Conservation (phyloP, 2,888 invertebrate genomes). For the Cephus pulcher region DNA sequence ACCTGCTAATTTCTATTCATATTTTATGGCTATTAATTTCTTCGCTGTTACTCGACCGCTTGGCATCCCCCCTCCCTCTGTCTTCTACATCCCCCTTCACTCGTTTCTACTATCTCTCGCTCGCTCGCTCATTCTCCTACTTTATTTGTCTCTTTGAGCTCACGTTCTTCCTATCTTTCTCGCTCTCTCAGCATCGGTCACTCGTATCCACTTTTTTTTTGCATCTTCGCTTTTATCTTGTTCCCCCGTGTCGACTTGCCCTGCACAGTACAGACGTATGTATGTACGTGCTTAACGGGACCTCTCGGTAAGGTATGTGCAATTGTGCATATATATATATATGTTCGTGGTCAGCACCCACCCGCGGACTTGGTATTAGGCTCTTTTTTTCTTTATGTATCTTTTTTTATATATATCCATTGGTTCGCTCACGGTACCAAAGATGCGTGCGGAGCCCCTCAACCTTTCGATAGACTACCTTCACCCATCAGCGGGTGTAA, state of each 20-base stretch:
- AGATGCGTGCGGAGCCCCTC: constrained; percentile 36
- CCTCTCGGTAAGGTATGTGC: neutral
- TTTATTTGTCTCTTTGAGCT: neutral
- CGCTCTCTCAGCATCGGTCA: constrained; percentile 15
- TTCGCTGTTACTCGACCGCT: constrained; percentile 58
- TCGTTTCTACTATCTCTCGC: constrained; percentile 21
- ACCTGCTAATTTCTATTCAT: constrained; percentile 68
- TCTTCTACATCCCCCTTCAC: constrained; percentile 22
- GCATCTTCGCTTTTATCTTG: neutral
- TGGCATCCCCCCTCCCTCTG: constrained; percentile 21
- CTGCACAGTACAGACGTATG: neutral
- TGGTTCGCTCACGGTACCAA: neutral
- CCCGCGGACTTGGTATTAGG: neutral
- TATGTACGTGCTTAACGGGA: neutral
- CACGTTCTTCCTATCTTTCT: constrained; percentile 18
- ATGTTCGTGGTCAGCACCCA: neutral
- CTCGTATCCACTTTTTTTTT: neutral
- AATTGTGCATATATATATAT: neutral
- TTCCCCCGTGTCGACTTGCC: neutral
- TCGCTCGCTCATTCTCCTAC: constrained; percentile 19
- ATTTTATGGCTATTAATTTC: constrained; percentile 68
- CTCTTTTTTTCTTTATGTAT: neutral
- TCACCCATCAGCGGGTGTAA: constrained; percentile 64
- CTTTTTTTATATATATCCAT: neutral
- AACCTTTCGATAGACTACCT: constrained; percentile 54